phyloP scores from a whole-genome alignment of 2,888 invertebrate species.

The Cordilura impudica region DNA sequence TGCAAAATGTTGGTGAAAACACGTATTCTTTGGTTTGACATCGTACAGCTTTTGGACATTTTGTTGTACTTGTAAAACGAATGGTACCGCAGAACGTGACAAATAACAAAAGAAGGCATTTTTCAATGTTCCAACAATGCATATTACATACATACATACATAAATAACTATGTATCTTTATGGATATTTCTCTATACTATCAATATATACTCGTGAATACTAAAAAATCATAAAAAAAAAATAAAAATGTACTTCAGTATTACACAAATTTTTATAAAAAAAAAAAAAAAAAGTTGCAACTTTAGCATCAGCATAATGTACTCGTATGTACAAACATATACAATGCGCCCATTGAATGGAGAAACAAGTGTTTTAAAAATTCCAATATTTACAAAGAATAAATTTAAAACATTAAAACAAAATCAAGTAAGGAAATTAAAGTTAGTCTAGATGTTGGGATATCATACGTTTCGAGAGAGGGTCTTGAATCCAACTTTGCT shows the following conservation, averaged over 20 bases:
- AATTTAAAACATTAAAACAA: too few species aligned
- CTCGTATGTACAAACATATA: constrained; percentile 3
- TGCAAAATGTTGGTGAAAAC: constrained; percentile 62
- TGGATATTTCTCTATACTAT: constrained; percentile 20
- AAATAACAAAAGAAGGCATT: constrained; percentile 77
- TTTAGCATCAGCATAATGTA: constrained; percentile 58
- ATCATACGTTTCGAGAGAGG: too few species aligned
- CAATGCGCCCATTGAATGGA: background rate
- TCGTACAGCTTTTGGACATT: constrained; percentile 61
- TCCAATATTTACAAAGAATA: too few species aligned
- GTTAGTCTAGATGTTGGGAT: too few species aligned
- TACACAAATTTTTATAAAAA: too few species aligned
- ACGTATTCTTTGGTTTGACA: constrained; percentile 62
- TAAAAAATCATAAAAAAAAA: constrained; percentile 28
- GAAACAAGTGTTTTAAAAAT: too few species aligned
- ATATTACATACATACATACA: constrained; percentile 21
- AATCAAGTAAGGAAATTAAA: too few species aligned
- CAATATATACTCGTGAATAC: constrained; percentile 51
- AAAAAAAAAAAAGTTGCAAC: constrained; percentile 51
- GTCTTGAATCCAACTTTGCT: too few species aligned
- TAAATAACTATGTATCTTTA: background rate
- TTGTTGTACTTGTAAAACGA: constrained; percentile 50
- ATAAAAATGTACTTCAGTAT: constrained; percentile 38
- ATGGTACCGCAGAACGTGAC: constrained; percentile 75
- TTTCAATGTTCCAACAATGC: constrained; percentile 68